Evolutionary conservation across 2,888 invertebrate species (phyloP), one percentile per base, ranked within the genome.

Genomic region (Coelopa pilipes): DNA sequence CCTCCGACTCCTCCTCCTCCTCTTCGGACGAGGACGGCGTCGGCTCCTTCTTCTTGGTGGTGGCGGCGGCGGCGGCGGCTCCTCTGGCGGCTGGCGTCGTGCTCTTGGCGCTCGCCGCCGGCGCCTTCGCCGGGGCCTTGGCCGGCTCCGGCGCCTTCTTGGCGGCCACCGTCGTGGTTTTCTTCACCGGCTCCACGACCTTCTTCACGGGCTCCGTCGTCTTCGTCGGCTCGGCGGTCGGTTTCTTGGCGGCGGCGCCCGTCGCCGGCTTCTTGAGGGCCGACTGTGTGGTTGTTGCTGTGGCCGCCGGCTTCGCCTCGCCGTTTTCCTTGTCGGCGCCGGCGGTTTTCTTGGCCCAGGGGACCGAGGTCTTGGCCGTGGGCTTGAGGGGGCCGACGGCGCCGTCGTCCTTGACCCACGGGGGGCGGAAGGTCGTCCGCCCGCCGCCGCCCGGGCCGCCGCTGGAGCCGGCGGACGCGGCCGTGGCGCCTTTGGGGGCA

Each of bases 371-470:
- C 76, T 81, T 81, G 0, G 76, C 75, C 4, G 78, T 78, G 21
- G 81, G 76, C 57, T 80, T 81, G 13, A 78, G 70, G 9, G 76
- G 75, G 75, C 90, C 84, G 88, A 88, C 12, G 89, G 89, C 78
- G 34, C 79, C 84, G 77, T 86, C 86, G 15, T 85, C 92, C 82
- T 92, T 92, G 65, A 93, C 92, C 91, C 92, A 93, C 73, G 93
- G 92, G 62, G 92, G 92, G 73, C 92, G 89, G 84, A 92, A 92
- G 72, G 92, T 91, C 74, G 91, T 90, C 75, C 92, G 89, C 82
- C 90, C 90, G 73, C 81, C 80, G 76, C 79, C 81, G n/a, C 81
- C 82, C 13, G 78, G 74, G 72, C 80, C 80, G 69, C 81, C 80
- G n/a, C 79, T 80, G 49, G 83, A 76, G 69, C 72, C 76, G 50